Conservation (phyloP, 2,888 invertebrate species). For the Odiellus spinosus region DNA sequence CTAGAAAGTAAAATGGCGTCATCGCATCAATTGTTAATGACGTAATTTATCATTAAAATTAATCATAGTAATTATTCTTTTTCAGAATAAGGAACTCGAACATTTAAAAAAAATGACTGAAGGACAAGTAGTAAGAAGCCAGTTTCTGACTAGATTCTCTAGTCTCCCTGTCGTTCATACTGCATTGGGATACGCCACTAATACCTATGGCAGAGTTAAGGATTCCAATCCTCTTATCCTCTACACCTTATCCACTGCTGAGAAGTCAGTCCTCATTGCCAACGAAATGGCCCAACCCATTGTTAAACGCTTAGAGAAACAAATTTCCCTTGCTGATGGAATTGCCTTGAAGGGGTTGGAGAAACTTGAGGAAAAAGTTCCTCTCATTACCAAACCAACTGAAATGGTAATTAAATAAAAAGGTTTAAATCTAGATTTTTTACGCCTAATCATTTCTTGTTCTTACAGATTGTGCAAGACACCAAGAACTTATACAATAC, state of each 20-base stretch:
- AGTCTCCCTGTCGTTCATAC: constrained; percentile 68
- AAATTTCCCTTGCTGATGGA: constrained; percentile 26
- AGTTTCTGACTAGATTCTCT: constrained; percentile 52
- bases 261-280: constrained; percentile 49
- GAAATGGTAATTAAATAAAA: constrained; percentile 47
- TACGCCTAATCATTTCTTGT: neutral
- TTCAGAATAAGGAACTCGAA: too few species aligned
- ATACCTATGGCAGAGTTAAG: constrained; percentile 57
- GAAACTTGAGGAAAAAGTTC: constrained; percentile 64
- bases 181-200: constrained; percentile 54
- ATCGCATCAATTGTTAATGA: too few species aligned
- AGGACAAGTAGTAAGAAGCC: constrained; percentile 5
- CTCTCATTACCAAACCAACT: constrained; percentile 65
- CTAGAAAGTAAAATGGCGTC: too few species aligned
- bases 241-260: constrained; percentile 27
- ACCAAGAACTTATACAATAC: neutral
- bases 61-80: too few species aligned
- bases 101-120: neutral
- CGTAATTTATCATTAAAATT: too few species aligned
- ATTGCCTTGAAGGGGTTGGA: constrained; percentile 69
- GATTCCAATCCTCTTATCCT: constrained; percentile 24
- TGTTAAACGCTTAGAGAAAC: constrained; percentile 35
- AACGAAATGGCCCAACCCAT: constrained; percentile 52
- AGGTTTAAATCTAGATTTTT: neutral
- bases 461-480: neutral